Evolutionary conservation across 1,140 invertebrate species (phyloP).

Genomic region (Acyrthosiphon pisum): DNA sequence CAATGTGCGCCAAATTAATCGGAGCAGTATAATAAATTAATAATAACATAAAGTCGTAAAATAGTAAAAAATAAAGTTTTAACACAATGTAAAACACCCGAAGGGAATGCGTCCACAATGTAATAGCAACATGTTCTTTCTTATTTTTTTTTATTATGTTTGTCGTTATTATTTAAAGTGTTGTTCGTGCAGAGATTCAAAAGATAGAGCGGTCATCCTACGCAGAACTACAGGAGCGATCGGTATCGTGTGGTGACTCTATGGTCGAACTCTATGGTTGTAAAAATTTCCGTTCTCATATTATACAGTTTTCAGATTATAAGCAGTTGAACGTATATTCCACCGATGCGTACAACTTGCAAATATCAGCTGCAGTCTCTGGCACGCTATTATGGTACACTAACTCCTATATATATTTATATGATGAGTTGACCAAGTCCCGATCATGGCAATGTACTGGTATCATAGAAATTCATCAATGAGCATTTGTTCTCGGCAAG

Average conservation of each 20-base stretch:
- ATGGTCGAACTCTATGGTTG: conserved; percentile 45
- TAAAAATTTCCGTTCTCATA: conserved; percentile 45
- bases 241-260: conserved; percentile 9
- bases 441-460: background rate
- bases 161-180: conserved; percentile 52
- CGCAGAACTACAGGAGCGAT: conserved; percentile 43
- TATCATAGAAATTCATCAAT: conserved; percentile 38
- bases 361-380: background rate
- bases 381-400: conserved; percentile 18
- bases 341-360: conserved; percentile 21
- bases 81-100: conserved; percentile 50
- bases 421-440: conserved; percentile 9
- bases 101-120: conserved; percentile 48
- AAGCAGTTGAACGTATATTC: conserved; percentile 17
- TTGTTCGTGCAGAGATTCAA: conserved; percentile 49
- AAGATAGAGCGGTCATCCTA: conserved; percentile 53
- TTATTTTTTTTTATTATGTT: conserved; percentile 41
- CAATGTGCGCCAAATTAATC: conserved; percentile 35
- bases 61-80: conserved; percentile 23
- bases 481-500: background rate
- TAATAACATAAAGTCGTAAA: conserved; percentile 27
- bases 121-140: conserved; percentile 23
- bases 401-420: background rate
- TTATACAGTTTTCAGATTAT: conserved; percentile 25
- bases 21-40: conserved; percentile 38